phyloP scores from a whole-genome alignment of 2,888 invertebrate species.

The Sympetrum striolatum region DNA sequence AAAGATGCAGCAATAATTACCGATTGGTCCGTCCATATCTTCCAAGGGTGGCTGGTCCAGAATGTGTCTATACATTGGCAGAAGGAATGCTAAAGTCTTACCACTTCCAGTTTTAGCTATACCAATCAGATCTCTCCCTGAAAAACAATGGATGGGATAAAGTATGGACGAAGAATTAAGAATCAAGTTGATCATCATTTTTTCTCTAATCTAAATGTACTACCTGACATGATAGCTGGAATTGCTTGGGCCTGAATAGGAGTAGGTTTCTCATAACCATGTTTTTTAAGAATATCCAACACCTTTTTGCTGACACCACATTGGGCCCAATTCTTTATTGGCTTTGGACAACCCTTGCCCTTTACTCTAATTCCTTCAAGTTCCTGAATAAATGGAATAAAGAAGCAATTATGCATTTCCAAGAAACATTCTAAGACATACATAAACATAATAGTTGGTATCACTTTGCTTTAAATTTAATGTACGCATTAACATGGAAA shows the following conservation, averaged over 20 bases:
- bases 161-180: not conserved
- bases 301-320: slow-evolving; percentile 97
- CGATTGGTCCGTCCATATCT: slow-evolving; percentile 95
- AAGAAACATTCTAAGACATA: not conserved
- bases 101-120: slow-evolving; percentile 99
- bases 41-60: slow-evolving; percentile 92
- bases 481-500: too few relatives aligned
- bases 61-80: slow-evolving; percentile 98
- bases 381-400: slow-evolving; percentile 61
- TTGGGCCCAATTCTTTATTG: slow-evolving; percentile 96
- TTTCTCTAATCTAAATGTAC: not conserved
- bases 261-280: slow-evolving; percentile 94
- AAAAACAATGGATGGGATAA: slow-evolving; percentile 29
- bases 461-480: not conserved
- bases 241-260: slow-evolving; percentile 99
- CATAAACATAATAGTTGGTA: not conserved
- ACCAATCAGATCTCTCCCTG: slow-evolving; percentile 88
- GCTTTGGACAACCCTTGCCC: slow-evolving; percentile 90
- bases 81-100: slow-evolving; percentile 95
- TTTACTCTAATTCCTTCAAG: slow-evolving; percentile 95
- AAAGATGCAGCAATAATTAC: slow-evolving; percentile 54
- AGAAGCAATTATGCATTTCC: not conserved
- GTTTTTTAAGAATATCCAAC: slow-evolving; percentile 87
- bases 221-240: slow-evolving; percentile 93
- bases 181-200: not conserved